Percentiles rank a stretch among this genome's conserved stretches.
Conservation (phyloP, 2,888 invertebrate genomes). For the Nomada fucata region DNA sequence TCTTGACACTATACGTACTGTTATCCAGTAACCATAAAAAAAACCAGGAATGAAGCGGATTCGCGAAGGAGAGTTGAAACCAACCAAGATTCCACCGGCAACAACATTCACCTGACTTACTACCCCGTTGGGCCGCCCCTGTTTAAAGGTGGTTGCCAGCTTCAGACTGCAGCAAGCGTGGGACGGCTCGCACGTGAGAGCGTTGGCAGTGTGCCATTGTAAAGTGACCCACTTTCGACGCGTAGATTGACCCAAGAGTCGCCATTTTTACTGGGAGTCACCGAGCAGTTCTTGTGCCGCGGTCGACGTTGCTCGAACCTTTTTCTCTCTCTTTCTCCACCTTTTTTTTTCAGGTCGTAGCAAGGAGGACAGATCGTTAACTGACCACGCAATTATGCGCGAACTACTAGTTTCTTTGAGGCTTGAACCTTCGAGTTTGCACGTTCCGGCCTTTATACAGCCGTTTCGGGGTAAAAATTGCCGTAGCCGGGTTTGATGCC, state of each 20-base stretch:
- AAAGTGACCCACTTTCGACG: conserved; percentile 77
- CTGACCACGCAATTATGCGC: conserved; percentile 61
- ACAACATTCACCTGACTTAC: conserved; percentile 16
- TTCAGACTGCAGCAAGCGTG: conserved; percentile 65
- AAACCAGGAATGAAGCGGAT: neutral
- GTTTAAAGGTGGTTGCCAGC: conserved; percentile 49
- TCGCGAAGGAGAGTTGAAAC: neutral
- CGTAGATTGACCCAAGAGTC: conserved; percentile 75
- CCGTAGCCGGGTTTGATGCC: neutral
- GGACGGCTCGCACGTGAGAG: conserved; percentile 75
- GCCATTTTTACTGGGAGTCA: conserved; percentile 66
- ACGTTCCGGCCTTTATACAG: conserved; percentile 11
- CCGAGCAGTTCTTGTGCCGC: conserved; percentile 45
- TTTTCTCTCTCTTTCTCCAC: conserved; percentile 1
- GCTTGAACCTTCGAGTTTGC: conserved; percentile 21
- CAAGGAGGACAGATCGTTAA: conserved; percentile 66
- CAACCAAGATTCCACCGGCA: neutral
- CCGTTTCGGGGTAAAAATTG: conserved; percentile 33
- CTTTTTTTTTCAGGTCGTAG: conserved; percentile 52
- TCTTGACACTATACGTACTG: neutral
- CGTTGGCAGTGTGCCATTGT: conserved; percentile 78
- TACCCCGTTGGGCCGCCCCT: conserved; percentile 35
- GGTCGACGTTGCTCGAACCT: conserved; percentile 21
- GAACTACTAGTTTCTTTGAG: conserved; percentile 46
- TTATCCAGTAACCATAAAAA: neutral